A percentile compares a stretch with the other conserved stretches of the same genome.
phyloP scores from a whole-genome alignment of 2,113 vertebrate genomes.

The Channa maculata region DNA sequence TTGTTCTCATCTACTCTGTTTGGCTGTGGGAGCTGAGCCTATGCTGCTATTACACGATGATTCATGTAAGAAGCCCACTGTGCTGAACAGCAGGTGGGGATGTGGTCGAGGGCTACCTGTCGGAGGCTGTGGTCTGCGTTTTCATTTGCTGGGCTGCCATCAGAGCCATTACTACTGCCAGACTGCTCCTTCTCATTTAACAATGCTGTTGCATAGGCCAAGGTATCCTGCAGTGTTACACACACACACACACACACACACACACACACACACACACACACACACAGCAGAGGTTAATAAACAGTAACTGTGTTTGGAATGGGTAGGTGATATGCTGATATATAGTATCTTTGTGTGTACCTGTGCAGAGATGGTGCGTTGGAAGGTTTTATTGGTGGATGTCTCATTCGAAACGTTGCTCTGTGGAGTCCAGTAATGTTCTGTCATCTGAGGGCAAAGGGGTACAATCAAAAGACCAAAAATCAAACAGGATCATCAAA shows the following conservation, averaged over 20 bases:
- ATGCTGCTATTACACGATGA: constrained; percentile 26
- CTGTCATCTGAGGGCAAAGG: constrained; percentile 91
- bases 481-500: not conserved
- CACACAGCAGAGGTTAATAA: not conserved
- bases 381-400: constrained; percentile 98
- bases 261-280: not conserved
- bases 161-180: constrained; percentile 98
- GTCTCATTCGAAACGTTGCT: constrained; percentile 99
- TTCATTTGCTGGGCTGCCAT: constrained; percentile 96
- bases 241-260: constrained; percentile 26
- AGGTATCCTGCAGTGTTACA: constrained; percentile 86
- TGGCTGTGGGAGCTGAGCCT: constrained; percentile 8
- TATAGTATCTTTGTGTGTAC: constrained; percentile 69
- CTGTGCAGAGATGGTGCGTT: constrained; percentile 99
- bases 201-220: constrained; percentile 97
- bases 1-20: constrained; percentile 24
- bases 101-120: constrained; percentile 85
- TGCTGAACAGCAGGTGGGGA: not conserved
- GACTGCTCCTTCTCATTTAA: constrained; percentile 98
- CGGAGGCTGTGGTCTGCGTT: constrained; percentile 92
- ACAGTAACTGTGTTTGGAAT: not conserved
- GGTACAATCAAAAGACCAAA: constrained; percentile 15
- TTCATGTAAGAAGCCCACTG: constrained; percentile 20
- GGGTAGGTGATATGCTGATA: not conserved
- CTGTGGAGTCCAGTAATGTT: constrained; percentile 99